A percentile compares a stretch with the other conserved stretches of the same genome.
Conservation (phyloP, 2,797 vertebrate species). For the Onychomys leucogaster region DNA sequence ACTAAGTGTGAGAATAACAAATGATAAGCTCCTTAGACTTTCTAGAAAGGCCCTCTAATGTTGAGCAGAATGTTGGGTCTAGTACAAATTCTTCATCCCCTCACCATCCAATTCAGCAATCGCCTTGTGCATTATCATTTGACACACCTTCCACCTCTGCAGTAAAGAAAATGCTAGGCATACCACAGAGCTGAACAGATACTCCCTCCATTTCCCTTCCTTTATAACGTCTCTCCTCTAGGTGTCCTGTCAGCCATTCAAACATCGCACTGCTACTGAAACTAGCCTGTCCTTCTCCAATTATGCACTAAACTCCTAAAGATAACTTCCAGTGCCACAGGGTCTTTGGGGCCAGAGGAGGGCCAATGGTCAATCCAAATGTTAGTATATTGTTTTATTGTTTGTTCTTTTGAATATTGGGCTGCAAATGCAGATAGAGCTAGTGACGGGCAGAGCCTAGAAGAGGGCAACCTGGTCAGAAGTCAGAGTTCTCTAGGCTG, state of each 20-base stretch:
- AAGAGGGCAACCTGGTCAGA: neutral
- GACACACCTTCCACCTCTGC: constrained; percentile 7
- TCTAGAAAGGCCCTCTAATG: neutral
- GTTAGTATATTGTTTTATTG: neutral
- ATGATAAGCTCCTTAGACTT: neutral
- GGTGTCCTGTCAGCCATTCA: neutral
- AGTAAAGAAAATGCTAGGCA: constrained; percentile 27
- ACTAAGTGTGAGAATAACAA: neutral
- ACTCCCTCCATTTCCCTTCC: neutral
- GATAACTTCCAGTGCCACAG: neutral
- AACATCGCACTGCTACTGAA: neutral
- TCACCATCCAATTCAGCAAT: constrained; percentile 28
- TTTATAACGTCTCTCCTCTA: neutral
- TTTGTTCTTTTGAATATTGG: constrained; percentile 19
- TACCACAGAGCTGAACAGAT: constrained; percentile 42
- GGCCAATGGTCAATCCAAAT: neutral
- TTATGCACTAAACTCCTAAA: neutral
- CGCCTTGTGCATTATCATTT: constrained; percentile 45
- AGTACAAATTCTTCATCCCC: constrained; percentile 29
- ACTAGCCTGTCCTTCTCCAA: constrained; percentile 7
- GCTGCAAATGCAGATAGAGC: neutral
- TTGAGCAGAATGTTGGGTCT: neutral
- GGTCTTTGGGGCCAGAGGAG: neutral
- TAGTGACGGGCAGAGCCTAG: neutral
- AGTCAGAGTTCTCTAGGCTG: neutral